Base-by-base conservation (phyloP, 2,797 vertebrate genomes). In the Austrolebias charrua region DNA sequence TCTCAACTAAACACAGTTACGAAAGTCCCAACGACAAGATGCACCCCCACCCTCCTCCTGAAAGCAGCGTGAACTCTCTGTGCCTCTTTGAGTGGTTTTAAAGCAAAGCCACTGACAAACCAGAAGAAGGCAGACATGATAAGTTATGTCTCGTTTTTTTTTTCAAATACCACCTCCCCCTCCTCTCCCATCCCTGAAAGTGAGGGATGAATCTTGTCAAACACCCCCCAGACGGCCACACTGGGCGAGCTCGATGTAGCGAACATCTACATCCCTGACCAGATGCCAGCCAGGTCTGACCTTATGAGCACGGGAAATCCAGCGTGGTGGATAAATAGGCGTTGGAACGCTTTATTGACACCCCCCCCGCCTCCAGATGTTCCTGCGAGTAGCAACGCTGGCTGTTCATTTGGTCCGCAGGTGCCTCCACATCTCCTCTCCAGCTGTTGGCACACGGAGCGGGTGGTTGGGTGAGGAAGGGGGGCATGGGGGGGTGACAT, bases 361-460 rank as follows among this genome's bases (percentile, higher is more conserved):
- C 72, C 73, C 72, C 18, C n/a, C n/a, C n/a, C n/a, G n/a, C n/a
- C 80, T 84, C 91, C 92, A 93, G 92, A 93, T 93, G 91, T 91
- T 89, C 65, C 71, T 55, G 57, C 64, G 44, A 87, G 81, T 87
- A 60, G 78, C 67, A 67, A 69, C 63, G 73, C 50, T 82, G 16
- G 81, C 85, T 76, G 73, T 86, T 92, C 92, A 91, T 91, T 92
- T 93, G 92, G 89, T 56, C 73, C 4, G 75, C 92, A 92, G 92
- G 91, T 93, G 92, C 89, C 82, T 90, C 88, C 87, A 90, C 90
- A 91, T 87, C 88, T 88, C 83, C 86, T 78, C 81, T 82, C 83
- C 90, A 92, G 90, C 90, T 92, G 91, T 86, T 90, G 90, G 89
- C 82, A 84, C 82, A 69, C 57, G 42, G 69, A 66, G 57, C 48